Evolutionary conservation across 2,888 invertebrate genomes (phyloP), one percentile per base, ranked within the genome.

Genomic region (Platycheirus albimanus): DNA sequence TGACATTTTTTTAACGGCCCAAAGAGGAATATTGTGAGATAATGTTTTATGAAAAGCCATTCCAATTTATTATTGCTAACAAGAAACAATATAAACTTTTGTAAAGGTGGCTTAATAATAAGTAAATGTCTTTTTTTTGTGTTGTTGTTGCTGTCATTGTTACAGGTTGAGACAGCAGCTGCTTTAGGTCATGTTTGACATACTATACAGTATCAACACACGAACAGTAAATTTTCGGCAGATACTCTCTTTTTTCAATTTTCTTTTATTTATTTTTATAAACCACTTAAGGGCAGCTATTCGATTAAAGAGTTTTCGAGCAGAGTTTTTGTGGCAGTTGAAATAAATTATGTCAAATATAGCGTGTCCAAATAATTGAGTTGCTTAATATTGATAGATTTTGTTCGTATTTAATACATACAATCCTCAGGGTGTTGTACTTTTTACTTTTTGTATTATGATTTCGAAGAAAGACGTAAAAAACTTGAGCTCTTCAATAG

Each of bases 141-240:
- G 13, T 24, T 43, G 3, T 8, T 43, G 45, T 30, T 43, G 19
- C 45, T 43, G 3, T 8, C 58, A 61, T 30, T 43, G 19, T 61
- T 17, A 19, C 19, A 19, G 8, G 7, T 17, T 45, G 17, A 30
- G 61, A 30, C 30, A 58, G 15, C 28, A 41, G 10, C 41, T 58
- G 41, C 58, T 58, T 58, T 58, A 11, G 56, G 58, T 61, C 43
- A 43, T 56, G 13, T 41, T 38, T 38, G 36, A 54, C 36, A 20
- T 24, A 41, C n/a, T n/a, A n/a, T n/a, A n/a, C n/a, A n/a, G n/a
- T n/a, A n/a, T 6, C 2, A 43, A 41, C 5, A 43, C n/a, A 4
- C 33, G 19, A 56, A 58, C 58, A 58, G 58, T 58, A 41, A 58
- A 10, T 41, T 58, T 58, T 33, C 3, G 8, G 19, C 2, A 41